Percentiles rank a stretch among this genome's conserved stretches.
These are phyloP conservation scores for Seira ritae DNA, from an alignment of 2,888 invertebrate genomes.

Conservation along the genomic window DNA sequence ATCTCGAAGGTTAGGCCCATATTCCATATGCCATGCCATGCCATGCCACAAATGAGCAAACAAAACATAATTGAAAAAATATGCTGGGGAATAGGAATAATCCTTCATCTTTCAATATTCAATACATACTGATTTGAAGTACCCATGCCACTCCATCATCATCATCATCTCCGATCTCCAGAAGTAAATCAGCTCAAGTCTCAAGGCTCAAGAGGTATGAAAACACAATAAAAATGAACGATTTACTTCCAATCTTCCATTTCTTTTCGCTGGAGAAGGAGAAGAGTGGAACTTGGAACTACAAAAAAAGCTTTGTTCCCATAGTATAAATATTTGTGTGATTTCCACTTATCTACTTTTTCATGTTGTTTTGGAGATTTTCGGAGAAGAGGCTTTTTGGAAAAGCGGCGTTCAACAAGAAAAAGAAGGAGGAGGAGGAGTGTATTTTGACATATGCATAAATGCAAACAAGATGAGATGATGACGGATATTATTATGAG, in stretches of 20 bases:
- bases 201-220: not conserved
- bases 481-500: not conserved
- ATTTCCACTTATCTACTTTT: slow-evolving; percentile 3
- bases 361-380: not conserved
- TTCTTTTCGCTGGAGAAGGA: not conserved
- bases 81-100: too few species aligned
- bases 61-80: not conserved
- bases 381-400: not conserved
- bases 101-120: not conserved
- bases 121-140: not conserved
- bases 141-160: too few species aligned
- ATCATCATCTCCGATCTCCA: too few species aligned
- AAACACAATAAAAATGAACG: too few species aligned
- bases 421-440: not conserved
- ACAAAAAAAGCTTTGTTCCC: slow-evolving; percentile 22
- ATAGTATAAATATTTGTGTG: slow-evolving; percentile 5
- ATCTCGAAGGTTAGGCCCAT: too few species aligned
- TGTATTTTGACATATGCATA: slow-evolving; percentile 16
- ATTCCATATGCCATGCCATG: too few species aligned
- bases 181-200: not conserved
- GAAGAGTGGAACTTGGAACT: too few species aligned
- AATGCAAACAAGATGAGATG: slow-evolving; percentile 21
- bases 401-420: not conserved
- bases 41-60: not conserved
- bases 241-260: not conserved